phyloP scores from a whole-genome alignment of 2,113 vertebrate genomes.

The Aegotheles bennettii region DNA sequence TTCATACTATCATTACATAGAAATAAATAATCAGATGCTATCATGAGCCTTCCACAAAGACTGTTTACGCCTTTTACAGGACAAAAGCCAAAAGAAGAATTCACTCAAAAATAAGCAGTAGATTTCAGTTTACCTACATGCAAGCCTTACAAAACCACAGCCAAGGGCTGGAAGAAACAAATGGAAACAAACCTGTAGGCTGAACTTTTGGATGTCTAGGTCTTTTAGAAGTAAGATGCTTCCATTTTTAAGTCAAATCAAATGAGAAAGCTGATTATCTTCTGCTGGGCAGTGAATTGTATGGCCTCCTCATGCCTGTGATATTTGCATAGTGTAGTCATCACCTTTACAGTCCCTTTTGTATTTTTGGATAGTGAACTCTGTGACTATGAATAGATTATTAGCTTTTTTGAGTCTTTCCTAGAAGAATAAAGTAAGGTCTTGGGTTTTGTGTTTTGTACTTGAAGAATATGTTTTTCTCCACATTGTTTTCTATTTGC shows the following conservation, averaged over 20 bases:
- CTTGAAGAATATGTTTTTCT: slow-evolving; percentile 56
- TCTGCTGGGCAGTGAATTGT: background rate
- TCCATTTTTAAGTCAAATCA: background rate
- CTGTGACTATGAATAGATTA: background rate
- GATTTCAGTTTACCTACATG: background rate
- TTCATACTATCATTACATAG: background rate
- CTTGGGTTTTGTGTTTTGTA: background rate
- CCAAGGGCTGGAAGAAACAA: background rate
- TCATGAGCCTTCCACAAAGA: background rate
- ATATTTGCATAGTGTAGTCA: background rate
- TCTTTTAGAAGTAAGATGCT: background rate
- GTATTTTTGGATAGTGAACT: background rate
- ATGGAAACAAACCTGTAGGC: background rate
- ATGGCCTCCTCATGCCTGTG: background rate
- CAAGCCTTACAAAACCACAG: background rate
- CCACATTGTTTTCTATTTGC: slow-evolving; percentile 32
- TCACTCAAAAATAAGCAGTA: background rate
- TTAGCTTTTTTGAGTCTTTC: slow-evolving; percentile 38
- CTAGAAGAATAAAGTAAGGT: slow-evolving; percentile 10
- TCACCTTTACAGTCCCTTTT: background rate
- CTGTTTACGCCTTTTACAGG: background rate
- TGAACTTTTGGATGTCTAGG: background rate
- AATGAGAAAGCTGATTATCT: background rate
- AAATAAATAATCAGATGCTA: background rate
- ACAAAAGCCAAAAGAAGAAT: background rate